Percentiles rank a stretch among this genome's conserved stretches.
phyloP scores from a whole-genome alignment of 2,888 invertebrate genomes.

The Drosophila cognata region DNA sequence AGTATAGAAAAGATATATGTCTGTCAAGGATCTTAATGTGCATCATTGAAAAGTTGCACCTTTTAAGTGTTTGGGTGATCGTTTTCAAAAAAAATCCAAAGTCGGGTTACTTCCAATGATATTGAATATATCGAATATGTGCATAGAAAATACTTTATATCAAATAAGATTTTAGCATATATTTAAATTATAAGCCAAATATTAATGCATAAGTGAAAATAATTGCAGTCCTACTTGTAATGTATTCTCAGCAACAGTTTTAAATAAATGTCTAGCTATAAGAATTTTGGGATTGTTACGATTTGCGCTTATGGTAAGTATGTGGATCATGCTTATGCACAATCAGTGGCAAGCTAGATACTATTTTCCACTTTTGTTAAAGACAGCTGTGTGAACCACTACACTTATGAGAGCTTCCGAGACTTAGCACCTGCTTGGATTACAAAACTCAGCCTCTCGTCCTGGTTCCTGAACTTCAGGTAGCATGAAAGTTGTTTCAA shows the following conservation, averaged over 20 bases:
- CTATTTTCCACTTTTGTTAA: neutral
- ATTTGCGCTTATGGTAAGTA: neutral
- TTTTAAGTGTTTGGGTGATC: neutral
- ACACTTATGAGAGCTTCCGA: neutral
- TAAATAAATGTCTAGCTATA: neutral
- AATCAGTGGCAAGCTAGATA: neutral
- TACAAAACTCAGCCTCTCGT: neutral
- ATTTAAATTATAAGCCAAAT: slow-evolving; percentile 24
- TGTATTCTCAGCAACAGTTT: neutral
- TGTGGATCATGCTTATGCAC: neutral
- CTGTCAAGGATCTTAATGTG: neutral
- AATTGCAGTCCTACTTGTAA: slow-evolving; percentile 9
- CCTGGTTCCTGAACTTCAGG: slow-evolving; percentile 10
- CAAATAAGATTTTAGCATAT: slow-evolving; percentile 3
- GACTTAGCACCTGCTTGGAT: slow-evolving; percentile 10
- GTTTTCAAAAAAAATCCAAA: slow-evolving; percentile 12
- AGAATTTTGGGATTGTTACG: neutral
- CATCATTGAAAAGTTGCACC: neutral
- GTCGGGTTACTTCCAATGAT: slow-evolving; percentile 23
- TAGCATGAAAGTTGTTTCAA: slow-evolving; percentile 5
- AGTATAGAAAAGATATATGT: neutral
- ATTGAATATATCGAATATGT: slow-evolving; percentile 28
- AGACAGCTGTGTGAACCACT: neutral
- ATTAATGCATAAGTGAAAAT: slow-evolving; percentile 23
- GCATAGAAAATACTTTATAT: slow-evolving; percentile 10